These are phyloP conservation scores for Phrynosoma blainvillii DNA, from an alignment of 2,113 vertebrate genomes.

Conservation along the genomic window DNA sequence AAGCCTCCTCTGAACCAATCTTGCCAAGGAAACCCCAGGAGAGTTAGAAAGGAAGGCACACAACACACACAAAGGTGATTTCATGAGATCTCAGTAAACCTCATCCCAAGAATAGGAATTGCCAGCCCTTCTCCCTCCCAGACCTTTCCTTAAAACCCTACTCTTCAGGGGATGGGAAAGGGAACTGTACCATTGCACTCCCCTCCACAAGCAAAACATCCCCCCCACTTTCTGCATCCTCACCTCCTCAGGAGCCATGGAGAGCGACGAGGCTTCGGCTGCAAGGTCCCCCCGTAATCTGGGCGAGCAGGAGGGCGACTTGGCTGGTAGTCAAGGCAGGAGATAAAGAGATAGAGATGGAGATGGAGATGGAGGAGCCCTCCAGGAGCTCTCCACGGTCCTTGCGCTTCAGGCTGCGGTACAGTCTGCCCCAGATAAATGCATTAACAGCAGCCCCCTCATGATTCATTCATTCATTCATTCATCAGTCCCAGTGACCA, in stretches of 20 bases:
- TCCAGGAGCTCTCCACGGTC: conserved; percentile 46
- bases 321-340: background rate
- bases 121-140: no score
- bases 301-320: background rate
- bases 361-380: no score
- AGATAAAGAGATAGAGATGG: no score
- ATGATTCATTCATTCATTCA: no score
- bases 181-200: no score
- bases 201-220: background rate
- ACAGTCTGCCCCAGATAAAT: conserved; percentile 63
- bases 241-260: conserved; percentile 69
- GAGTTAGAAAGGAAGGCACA: no score
- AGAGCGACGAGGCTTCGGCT: background rate
- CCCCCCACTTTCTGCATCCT: background rate
- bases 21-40: no score
- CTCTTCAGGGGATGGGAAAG: background rate
- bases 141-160: background rate
- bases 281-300: background rate
- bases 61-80: no score
- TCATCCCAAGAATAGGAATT: no score
- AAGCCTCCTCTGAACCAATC: no score
- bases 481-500: conserved; percentile 69
- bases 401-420: conserved; percentile 54
- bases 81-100: no score
- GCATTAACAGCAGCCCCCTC: conserved; percentile 71